Percentiles rank a stretch among this genome's conserved stretches.
phyloP scores from a whole-genome alignment of 2,113 vertebrate genomes.

The Tonatia bakeri region DNA sequence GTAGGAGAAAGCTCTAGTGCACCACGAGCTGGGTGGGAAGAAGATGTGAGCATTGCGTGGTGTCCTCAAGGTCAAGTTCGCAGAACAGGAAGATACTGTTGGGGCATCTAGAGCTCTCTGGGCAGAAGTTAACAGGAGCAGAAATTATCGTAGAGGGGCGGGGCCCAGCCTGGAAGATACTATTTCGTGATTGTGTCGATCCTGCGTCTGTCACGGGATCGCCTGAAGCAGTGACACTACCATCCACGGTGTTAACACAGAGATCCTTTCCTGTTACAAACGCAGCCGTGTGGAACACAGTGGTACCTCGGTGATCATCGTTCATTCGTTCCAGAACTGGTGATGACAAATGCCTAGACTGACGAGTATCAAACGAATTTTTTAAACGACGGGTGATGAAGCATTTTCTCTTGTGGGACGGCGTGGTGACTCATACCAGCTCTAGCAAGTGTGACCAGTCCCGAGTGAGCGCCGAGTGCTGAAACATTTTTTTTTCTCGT shows the following conservation, averaged over 20 bases:
- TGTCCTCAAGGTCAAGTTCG: not conserved
- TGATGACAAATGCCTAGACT: no score
- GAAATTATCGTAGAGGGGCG: not conserved
- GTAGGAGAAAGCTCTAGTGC: not conserved
- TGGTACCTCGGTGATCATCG: no score
- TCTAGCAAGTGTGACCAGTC: no score
- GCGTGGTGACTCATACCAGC: no score
- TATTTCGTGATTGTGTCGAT: not conserved
- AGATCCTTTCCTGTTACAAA: not conserved
- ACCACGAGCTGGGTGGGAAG: not conserved
- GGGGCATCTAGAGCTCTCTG: not conserved
- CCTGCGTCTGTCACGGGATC: not conserved
- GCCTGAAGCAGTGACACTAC: not conserved
- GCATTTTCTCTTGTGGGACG: no score
- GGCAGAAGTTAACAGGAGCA: not conserved
- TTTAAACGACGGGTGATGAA: no score
- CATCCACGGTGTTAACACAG: fast-evolving
- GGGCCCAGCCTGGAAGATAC: not conserved
- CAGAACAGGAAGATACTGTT: not conserved
- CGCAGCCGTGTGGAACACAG: not conserved
- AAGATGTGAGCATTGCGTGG: fast-evolving
- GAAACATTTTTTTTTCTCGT: no score
- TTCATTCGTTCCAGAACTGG: no score
- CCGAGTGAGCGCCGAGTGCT: no score
- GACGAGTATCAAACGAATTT: no score